phyloP scores from a whole-genome alignment of 1,140 invertebrate species.

The Telenomus remus region DNA sequence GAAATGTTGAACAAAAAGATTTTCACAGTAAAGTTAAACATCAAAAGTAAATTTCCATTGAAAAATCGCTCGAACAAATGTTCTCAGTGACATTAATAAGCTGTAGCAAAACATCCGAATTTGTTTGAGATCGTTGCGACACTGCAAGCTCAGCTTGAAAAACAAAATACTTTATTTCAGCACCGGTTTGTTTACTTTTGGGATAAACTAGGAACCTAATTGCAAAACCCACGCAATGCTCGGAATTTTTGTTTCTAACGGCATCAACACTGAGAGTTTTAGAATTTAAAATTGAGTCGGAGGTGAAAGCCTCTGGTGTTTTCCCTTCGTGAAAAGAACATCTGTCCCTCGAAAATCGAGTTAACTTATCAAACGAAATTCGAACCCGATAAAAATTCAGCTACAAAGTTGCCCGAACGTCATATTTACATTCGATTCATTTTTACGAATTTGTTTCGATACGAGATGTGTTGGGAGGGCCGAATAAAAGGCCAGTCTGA shows the following conservation, averaged over 20 bases:
- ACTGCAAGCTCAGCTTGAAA: no score
- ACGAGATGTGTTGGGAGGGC: background rate
- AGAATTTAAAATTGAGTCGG: conserved; percentile 4
- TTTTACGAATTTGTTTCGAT: background rate
- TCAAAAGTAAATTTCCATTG: background rate
- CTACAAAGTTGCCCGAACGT: conserved; percentile 19
- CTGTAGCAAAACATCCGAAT: no score
- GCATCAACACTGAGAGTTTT: no score
- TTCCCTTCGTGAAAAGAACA: conserved; percentile 10
- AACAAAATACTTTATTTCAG: no score
- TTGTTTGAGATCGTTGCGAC: no score
- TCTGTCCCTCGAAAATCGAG: conserved; percentile 21
- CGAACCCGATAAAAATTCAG: conserved; percentile 32
- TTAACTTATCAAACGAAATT: conserved; percentile 44
- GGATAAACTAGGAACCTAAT: no score
- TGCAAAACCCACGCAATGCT: no score
- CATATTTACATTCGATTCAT: conserved; percentile 29
- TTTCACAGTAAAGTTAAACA: conserved; percentile 3
- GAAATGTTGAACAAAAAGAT: conserved; percentile 14
- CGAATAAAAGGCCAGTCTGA: background rate
- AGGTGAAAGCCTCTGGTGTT: conserved; percentile 8
- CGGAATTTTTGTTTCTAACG: no score
- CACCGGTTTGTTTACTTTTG: no score
- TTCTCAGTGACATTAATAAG: no score
- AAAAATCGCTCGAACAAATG: background rate